Evolutionary conservation across 2,797 vertebrate genomes (phyloP), one percentile per base, ranked within the genome.

Genomic region (Manis javanica): DNA sequence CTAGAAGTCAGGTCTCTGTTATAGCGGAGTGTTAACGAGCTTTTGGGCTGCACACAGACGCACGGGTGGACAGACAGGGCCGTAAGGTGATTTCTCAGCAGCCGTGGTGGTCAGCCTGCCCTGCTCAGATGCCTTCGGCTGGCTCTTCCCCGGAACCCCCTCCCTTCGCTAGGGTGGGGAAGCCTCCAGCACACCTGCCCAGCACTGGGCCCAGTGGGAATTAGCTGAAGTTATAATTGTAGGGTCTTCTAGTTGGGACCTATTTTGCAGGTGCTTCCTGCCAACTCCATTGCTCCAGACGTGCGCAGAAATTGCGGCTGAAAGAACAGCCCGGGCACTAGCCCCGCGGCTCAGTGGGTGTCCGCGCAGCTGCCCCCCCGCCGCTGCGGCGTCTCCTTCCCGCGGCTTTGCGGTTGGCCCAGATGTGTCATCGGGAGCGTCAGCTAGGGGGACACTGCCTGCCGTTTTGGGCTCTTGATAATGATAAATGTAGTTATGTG

Each of bases 301-400:
- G 0, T 51, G 2, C 6, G 31, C 77, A 12, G 78, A 91, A 34
- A 63, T 42, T 19, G 16, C 46, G 49, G 6, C 11, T 10, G 21
- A 55, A 49, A 75, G n/a, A 74, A 26, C 3, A 74, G 2, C 5
- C 57, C 46, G 5, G 18, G 24, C 53, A 2, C 26, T 5, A 5
- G 15, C 0, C 1, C 42, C n/a, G 12, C 19, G 37, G 42, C 12
- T 5, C 7, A 13, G 2, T 2, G 16, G 39, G 29, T 7, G 9
- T 84, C 77, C 3, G 0, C 26, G 16, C 10, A 3, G 74, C 12
- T 31, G 3, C 42, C 29, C 55, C 61, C 7, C 13, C 7, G 18
- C 19, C 9, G 14, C 31, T 34, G 46, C 15, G 0, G 5, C 4
- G 24, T n/a, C 26, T 83, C 57, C 31, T 75, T 24, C 0, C 1